These are phyloP conservation scores for Eupithecia subumbrata DNA, from an alignment of 2,888 invertebrate genomes.

Conservation along the genomic window DNA sequence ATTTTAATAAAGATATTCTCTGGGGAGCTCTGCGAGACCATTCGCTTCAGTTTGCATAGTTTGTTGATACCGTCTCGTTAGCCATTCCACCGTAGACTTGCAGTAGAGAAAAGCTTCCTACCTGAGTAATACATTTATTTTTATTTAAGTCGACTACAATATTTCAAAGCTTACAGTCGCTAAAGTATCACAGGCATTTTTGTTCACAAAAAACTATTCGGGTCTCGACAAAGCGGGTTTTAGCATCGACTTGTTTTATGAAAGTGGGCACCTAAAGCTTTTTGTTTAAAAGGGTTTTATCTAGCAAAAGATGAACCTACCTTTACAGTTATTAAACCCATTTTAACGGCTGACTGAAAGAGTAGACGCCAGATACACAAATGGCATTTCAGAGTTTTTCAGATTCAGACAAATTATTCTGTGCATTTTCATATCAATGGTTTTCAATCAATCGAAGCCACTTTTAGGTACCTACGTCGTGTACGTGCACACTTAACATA, in stretches of 20 bases:
- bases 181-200: not conserved
- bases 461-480: not conserved
- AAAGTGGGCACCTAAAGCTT: not conserved
- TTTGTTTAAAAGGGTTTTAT: constrained; percentile 10
- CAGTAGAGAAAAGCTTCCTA: constrained; percentile 17
- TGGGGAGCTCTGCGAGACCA: constrained; percentile 37
- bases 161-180: not conserved
- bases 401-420: not conserved
- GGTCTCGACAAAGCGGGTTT: not conserved
- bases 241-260: not conserved
- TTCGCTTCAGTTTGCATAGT: constrained; percentile 42
- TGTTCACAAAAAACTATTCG: not conserved
- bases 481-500: not conserved
- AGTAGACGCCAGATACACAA: not conserved
- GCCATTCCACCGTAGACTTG: constrained; percentile 34
- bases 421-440: not conserved
- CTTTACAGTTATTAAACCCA: not conserved
- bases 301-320: not conserved
- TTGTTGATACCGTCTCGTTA: constrained; percentile 43
- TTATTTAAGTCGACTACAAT: constrained; percentile 8
- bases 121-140: not conserved
- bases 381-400: not conserved
- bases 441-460: not conserved
- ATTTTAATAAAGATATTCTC: constrained; percentile 47
- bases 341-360: not conserved